Base-by-base conservation (phyloP, 2,797 vertebrate species). In the Amblyraja radiata region DNA sequence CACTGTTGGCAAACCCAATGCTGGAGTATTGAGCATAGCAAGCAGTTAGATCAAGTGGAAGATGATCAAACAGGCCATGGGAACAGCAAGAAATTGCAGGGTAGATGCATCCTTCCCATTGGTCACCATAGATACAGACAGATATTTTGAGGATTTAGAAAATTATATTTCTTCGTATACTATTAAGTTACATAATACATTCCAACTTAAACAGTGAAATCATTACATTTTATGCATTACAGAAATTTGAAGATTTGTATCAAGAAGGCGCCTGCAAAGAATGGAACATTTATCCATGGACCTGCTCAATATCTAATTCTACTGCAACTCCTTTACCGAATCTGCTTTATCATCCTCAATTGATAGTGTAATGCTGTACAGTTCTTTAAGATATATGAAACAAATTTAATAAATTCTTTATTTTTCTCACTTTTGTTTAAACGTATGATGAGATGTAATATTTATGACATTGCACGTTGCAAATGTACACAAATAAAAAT, bases 351-450 rank as follows among this genome's bases (percentile, higher is more conserved):
- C 68, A 68, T 88, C 16, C 32, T 68, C 61, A 88, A 36, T 88
- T 88, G 21, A 14, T 74, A 58, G 71, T 74, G 36, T 46, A 73
- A 1, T 54, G 71, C 18, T 91, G 39, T 92, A 76, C 46, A 92
- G 39, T 92, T 92, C 71, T 74, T 92, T 92, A 58, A n/a, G 39
- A 74, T 73, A 54, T 92, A 54, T 92, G 39, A 14, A 76, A 76
- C 39, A 54, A 74, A 46, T 91, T 13, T n/a, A 92, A 92, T 54
- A 76, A 92, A 76, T 54, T 13, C 71, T 76, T 92, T 74, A 54
- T 54, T 73, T 91, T 91, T 92, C n/a, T 74, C 90, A 92, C 73
- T 74, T 46, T 92, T 91, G 5, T 36, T 73, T 91, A 54, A 92
- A 76, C 61, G 73, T 91, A 11, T 76, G 74, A 46, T 6, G 2